These are phyloP conservation scores for Phaonia tiefii DNA, from an alignment of 2,888 invertebrate genomes.

Conservation along the genomic window DNA sequence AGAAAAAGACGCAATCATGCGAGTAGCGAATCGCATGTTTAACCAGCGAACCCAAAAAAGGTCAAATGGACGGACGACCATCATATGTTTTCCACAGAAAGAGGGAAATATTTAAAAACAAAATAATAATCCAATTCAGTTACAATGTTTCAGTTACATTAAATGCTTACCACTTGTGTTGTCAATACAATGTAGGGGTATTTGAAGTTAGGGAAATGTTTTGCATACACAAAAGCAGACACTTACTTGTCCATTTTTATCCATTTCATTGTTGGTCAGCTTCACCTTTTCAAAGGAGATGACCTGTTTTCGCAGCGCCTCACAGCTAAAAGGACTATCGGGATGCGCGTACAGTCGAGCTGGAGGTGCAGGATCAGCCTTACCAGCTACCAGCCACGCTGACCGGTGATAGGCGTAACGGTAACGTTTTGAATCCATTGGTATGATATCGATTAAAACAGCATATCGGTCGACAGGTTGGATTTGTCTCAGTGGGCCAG, in stretches of 20 bases:
- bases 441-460: constrained; percentile 96
- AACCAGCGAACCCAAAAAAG: background rate
- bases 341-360: constrained; percentile 97
- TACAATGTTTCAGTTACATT: background rate
- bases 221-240: constrained; percentile 24
- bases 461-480: constrained; percentile 92
- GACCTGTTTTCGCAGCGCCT: constrained; percentile 97
- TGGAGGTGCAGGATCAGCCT: constrained; percentile 97
- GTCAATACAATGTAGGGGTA: background rate
- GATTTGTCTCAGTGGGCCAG: constrained; percentile 83
- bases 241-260: constrained; percentile 95
- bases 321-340: constrained; percentile 96
- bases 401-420: constrained; percentile 99
- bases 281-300: constrained; percentile 99
- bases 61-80: constrained; percentile 40
- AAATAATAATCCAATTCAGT: background rate
- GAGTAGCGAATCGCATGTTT: constrained; percentile 9
- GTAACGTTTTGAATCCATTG: constrained; percentile 97
- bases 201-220: background rate
- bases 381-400: constrained; percentile 98
- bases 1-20: background rate
- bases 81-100: constrained; percentile 5
- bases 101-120: background rate
- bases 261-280: constrained; percentile 98
- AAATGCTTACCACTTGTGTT: background rate